A percentile compares a stretch with the other conserved stretches of the same genome.
phyloP scores from a whole-genome alignment of 2,888 invertebrate species.

The Hirtodrosophila duncani region DNA sequence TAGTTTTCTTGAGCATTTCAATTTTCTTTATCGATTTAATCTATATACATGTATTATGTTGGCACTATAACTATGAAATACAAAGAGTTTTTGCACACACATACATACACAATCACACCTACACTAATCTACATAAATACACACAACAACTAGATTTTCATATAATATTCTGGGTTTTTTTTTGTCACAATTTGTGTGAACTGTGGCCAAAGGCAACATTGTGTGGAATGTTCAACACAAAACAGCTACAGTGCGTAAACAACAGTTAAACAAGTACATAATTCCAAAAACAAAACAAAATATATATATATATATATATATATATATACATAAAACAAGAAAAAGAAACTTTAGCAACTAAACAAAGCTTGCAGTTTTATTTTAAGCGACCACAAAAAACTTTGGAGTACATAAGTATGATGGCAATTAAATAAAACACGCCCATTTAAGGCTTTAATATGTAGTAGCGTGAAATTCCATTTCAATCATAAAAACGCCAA shows the following conservation, averaged over 20 bases:
- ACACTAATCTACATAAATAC: conserved; percentile 16
- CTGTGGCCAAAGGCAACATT: conserved; percentile 21
- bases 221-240: conserved; percentile 36
- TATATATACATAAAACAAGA: conserved; percentile 11
- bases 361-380: conserved; percentile 20
- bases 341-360: conserved; percentile 1
- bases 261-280: conserved; percentile 36
- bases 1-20: background rate
- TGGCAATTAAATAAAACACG: too few species aligned
- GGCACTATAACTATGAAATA: background rate
- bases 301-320: conserved; percentile 27
- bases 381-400: conserved; percentile 22
- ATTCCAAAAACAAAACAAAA: conserved; percentile 32
- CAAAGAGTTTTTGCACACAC: background rate
- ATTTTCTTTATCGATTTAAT: too few species aligned
- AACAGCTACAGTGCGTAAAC: conserved; percentile 29
- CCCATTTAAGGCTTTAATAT: conserved; percentile 45
- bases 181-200: conserved; percentile 34
- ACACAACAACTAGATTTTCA: conserved; percentile 34
- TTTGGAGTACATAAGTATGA: too few species aligned
- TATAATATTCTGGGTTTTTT: conserved; percentile 49
- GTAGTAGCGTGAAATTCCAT: conserved; percentile 11
- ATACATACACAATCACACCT: conserved; percentile 2
- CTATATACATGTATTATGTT: too few species aligned
- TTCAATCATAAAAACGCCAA: conserved; percentile 14